Percentiles rank a stretch among this genome's conserved stretches.
These are phyloP conservation scores for Notiomystis cincta DNA, from an alignment of 2,113 vertebrate genomes.

Conservation along the genomic window DNA sequence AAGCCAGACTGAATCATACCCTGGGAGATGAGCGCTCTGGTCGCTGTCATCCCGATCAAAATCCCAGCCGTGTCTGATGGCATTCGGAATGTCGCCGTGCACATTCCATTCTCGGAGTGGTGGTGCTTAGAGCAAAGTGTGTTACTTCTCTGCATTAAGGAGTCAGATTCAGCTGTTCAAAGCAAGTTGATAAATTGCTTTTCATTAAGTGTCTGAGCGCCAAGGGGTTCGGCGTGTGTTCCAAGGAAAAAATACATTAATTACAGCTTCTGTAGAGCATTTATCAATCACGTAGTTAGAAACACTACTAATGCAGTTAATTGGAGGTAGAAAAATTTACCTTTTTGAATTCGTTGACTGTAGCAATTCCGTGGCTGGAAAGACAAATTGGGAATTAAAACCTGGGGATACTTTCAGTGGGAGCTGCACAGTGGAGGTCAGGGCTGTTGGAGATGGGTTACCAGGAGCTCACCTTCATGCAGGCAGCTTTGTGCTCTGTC, in stretches of 20 bases:
- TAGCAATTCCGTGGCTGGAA: not conserved
- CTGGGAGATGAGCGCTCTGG: not conserved
- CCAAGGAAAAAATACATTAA: constrained; percentile 46
- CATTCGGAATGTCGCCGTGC: not conserved
- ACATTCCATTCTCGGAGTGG: not conserved
- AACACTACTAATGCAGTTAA: constrained; percentile 41
- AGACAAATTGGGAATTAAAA: constrained; percentile 23
- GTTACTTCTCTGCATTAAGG: constrained; percentile 19
- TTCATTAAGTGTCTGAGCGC: constrained; percentile 58
- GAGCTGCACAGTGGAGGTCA: not conserved
- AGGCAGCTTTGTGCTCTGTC: not conserved
- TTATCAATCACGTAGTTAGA: constrained; percentile 50
- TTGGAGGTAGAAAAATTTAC: constrained; percentile 28
- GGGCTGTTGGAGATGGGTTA: not conserved
- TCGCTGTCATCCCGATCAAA: not conserved
- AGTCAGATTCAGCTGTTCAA: constrained; percentile 33
- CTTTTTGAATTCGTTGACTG: constrained; percentile 40
- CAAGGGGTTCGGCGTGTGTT: constrained; percentile 44
- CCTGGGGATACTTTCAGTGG: not conserved
- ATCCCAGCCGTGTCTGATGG: not conserved
- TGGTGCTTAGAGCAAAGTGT: constrained; percentile 11
- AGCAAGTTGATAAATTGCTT: constrained; percentile 64
- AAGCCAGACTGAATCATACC: not conserved
- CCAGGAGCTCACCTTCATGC: rapidly evolving
- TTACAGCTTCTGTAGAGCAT: constrained; percentile 54